Evolutionary conservation across 2,113 vertebrate genomes (phyloP).

Genomic region (Daboia siamensis): DNA sequence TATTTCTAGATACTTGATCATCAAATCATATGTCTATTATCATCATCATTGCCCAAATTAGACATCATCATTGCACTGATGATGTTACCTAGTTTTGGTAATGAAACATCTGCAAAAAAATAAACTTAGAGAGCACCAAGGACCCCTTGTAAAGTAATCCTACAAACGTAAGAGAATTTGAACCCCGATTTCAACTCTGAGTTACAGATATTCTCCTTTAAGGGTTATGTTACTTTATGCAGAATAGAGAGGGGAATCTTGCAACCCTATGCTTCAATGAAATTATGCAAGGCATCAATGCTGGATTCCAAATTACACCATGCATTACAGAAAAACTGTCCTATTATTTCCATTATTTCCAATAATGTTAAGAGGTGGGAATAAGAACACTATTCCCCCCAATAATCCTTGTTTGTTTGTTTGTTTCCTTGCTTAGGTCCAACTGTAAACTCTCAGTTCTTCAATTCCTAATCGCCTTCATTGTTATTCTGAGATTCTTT

Average conservation of each 20-base stretch:
- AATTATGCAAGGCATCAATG: neutral
- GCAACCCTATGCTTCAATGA: neutral
- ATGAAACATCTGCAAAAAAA: too few relatives aligned
- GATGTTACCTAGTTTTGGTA: too few relatives aligned
- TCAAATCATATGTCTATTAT: neutral
- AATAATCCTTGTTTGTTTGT: neutral
- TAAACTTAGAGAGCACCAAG: too few relatives aligned
- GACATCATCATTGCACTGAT: neutral
- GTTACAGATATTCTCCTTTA: neutral
- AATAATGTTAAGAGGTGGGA: neutral
- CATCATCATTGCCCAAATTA: neutral
- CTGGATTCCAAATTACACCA: neutral
- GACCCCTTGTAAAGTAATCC: too few relatives aligned
- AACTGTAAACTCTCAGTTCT: neutral
- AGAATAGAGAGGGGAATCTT: neutral
- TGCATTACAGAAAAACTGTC: neutral
- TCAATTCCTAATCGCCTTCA: conserved; percentile 6
- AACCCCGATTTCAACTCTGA: neutral
- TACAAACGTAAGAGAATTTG: too few relatives aligned
- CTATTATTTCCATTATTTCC: neutral
- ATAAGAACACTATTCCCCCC: neutral
- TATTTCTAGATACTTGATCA: neutral
- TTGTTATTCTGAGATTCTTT: conserved; percentile 11
- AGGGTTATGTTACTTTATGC: neutral
- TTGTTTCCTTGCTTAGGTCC: neutral